phyloP scores from a whole-genome alignment of 2,888 invertebrate species.

The Ommatoiulus sabulosus region DNA sequence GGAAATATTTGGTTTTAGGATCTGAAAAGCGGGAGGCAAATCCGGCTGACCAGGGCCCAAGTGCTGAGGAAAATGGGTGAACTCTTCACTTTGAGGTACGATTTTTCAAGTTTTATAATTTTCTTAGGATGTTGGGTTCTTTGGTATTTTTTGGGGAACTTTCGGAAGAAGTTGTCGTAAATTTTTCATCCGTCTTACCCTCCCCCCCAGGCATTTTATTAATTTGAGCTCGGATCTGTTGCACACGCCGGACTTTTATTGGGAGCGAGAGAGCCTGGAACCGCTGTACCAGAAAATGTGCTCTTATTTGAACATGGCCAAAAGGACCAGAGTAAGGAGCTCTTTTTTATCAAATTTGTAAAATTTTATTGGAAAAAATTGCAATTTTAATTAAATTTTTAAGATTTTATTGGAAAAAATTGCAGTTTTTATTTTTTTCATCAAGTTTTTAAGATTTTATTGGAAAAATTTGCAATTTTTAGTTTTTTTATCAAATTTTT shows the following conservation, averaged over 20 bases:
- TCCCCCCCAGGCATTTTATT: slow-evolving; percentile 82
- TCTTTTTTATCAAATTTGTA: too few relatives aligned
- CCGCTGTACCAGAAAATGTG: slow-evolving; percentile 84
- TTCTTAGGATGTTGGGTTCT: background rate
- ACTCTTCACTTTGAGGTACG: slow-evolving; percentile 81
- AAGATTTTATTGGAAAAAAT: too few relatives aligned
- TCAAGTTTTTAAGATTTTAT: too few relatives aligned
- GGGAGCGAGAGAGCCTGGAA: slow-evolving; percentile 94
- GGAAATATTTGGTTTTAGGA: slow-evolving; percentile 68
- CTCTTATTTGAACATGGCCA: slow-evolving; percentile 84
- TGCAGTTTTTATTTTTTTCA: too few relatives aligned
- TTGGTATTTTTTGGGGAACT: background rate
- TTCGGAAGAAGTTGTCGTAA: too few relatives aligned
- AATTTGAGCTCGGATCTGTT: slow-evolving; percentile 94
- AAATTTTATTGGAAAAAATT: too few relatives aligned
- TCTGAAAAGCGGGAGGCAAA: slow-evolving; percentile 79
- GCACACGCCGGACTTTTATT: slow-evolving; percentile 97
- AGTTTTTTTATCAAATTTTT: slow-evolving; percentile 35
- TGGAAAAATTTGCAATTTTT: slow-evolving; percentile 54
- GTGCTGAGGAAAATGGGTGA: slow-evolving; percentile 86
- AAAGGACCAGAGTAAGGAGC: slow-evolving; percentile 83
- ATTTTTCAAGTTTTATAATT: too few relatives aligned
- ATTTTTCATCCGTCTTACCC: too few relatives aligned
- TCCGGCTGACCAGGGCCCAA: slow-evolving; percentile 78
- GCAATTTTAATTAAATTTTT: too few relatives aligned